Conservation (phyloP, 1,140 invertebrate genomes). For the Drosophila pectinifera region DNA sequence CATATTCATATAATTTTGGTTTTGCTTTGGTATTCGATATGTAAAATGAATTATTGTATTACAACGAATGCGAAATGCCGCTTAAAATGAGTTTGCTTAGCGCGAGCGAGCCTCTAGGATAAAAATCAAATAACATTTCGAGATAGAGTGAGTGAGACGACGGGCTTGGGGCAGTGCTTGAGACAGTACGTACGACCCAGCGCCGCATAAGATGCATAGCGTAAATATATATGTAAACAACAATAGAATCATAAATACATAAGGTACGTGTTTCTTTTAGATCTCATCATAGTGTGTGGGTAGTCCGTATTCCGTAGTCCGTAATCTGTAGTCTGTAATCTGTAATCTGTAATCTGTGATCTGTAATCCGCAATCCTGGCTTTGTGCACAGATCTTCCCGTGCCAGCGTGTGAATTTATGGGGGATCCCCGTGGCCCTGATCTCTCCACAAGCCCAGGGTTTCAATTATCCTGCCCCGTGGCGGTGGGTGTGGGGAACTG, state of each 20-base stretch:
- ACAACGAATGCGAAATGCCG: conserved; percentile 78
- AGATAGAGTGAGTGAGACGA: conserved; percentile 25
- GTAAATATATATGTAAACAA: conserved; percentile 48
- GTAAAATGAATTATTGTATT: conserved; percentile 75
- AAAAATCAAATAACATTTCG: conserved; percentile 60
- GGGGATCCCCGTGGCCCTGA: conserved; percentile 12
- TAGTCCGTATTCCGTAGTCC: conserved; percentile 13
- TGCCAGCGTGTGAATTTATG: conserved; percentile 2
- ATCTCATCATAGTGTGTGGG: conserved; percentile 12
- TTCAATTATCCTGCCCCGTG: neutral
- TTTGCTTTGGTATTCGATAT: conserved; percentile 49
- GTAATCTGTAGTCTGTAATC: conserved; percentile 8
- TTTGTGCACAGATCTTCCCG: conserved; percentile 25
- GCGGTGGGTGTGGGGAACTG: conserved; percentile 15
- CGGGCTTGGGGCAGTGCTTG: conserved; percentile 19
- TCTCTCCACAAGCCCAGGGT: conserved; percentile 19
- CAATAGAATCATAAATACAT: conserved; percentile 54
- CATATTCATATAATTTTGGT: conserved; percentile 46
- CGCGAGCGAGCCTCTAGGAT: conserved; percentile 74
- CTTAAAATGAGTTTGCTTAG: conserved; percentile 69
- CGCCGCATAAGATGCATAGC: conserved; percentile 42
- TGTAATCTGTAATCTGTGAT: neutral
- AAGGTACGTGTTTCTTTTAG: conserved; percentile 16
- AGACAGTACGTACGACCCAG: conserved; percentile 2
- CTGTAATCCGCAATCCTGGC: conserved; percentile 7